A percentile compares a stretch with the other conserved stretches of the same genome.
Evolutionary conservation across 2,888 invertebrate species (phyloP).

Genomic region (Pecten maximus): DNA sequence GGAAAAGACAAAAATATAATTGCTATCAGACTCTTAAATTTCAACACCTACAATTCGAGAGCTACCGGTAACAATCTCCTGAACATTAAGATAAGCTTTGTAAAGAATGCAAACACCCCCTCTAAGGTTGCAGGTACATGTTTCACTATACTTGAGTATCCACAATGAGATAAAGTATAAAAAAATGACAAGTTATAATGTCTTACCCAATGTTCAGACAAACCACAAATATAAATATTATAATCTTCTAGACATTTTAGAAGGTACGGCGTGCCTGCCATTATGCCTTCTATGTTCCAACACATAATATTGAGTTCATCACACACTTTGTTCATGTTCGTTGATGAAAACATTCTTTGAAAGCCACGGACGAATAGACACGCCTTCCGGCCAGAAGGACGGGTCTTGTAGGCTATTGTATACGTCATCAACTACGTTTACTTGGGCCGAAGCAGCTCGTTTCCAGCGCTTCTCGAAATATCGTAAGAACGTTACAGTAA

Average conservation of each 20-base stretch:
- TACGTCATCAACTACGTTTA: neutral
- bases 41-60: neutral
- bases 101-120: neutral
- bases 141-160: neutral
- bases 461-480: neutral
- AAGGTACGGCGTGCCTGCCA: neutral
- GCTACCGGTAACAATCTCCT: neutral
- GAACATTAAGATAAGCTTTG: neutral
- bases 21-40: neutral
- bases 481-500: too few relatives aligned
- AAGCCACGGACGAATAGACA: too few relatives aligned
- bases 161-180: neutral
- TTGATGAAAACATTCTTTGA: neutral
- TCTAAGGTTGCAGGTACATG: neutral
- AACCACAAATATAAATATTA: neutral
- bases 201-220: neutral
- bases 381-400: neutral
- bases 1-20: neutral
- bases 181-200: neutral
- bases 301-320: neutral
- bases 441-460: neutral
- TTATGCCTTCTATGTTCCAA: neutral
- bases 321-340: neutral
- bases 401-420: neutral
- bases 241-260: neutral